These are phyloP conservation scores for Silurus glanis DNA, from an alignment of 2,113 vertebrate species.

Conservation along the genomic window DNA sequence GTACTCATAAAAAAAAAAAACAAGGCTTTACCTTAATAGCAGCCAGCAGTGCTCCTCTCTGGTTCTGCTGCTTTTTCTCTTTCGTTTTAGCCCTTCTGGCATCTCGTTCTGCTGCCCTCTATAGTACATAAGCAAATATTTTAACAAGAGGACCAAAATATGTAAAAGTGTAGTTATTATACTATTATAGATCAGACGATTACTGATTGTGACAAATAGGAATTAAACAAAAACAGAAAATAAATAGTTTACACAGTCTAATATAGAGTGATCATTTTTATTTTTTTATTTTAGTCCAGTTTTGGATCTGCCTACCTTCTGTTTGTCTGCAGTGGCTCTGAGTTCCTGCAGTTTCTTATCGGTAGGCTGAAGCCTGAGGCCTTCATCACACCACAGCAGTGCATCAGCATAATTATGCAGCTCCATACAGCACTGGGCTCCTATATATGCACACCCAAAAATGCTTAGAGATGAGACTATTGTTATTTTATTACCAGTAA, in stretches of 20 bases:
- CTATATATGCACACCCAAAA: slow-evolving; percentile 63
- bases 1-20: background rate
- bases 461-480: background rate
- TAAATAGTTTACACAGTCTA: background rate
- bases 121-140: background rate
- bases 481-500: background rate
- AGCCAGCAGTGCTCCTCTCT: slow-evolving; percentile 75
- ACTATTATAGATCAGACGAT: background rate
- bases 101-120: slow-evolving; percentile 85
- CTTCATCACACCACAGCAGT: slow-evolving; percentile 88
- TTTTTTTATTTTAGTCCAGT: background rate
- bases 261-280: background rate
- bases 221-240: background rate
- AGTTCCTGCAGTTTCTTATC: slow-evolving; percentile 86
- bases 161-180: background rate
- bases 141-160: background rate
- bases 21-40: slow-evolving; percentile 79
- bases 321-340: slow-evolving; percentile 82
- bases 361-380: slow-evolving; percentile 76
- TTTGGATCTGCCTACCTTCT: slow-evolving; percentile 56
- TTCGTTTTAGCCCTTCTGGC: slow-evolving; percentile 80
- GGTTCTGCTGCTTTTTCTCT: slow-evolving; percentile 74
- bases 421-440: slow-evolving; percentile 86
- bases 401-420: slow-evolving; percentile 80
- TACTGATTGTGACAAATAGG: background rate